phyloP scores from a whole-genome alignment of 2,797 vertebrate species.

The Macrochelys suwanniensis region DNA sequence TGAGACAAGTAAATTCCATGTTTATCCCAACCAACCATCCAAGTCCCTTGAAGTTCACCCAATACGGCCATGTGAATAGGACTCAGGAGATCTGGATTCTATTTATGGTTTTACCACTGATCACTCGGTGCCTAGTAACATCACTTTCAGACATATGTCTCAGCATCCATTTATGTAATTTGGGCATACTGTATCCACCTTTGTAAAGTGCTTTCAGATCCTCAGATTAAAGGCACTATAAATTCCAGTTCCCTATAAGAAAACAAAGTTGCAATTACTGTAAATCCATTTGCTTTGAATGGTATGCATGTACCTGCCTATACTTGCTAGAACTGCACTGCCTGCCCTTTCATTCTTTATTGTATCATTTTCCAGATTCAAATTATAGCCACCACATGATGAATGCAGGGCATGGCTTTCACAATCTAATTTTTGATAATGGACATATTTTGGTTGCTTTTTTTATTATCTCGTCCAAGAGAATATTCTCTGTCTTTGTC shows the following conservation, averaged over 20 bases:
- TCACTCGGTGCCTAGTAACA: neutral
- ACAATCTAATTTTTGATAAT: neutral
- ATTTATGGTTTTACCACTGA: neutral
- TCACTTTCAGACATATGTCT: neutral
- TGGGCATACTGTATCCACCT: neutral
- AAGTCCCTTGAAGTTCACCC: neutral
- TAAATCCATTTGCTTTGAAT: neutral
- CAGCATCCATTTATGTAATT: neutral
- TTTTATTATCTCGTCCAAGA: neutral
- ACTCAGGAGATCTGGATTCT: neutral
- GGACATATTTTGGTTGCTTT: neutral
- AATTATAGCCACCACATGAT: accelerated
- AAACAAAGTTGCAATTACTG: neutral
- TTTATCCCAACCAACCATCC: accelerated
- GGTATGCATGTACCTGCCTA: accelerated
- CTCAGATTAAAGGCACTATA: neutral
- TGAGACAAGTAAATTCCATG: neutral
- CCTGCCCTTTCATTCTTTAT: neutral
- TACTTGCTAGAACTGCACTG: no score
- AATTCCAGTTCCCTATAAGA: neutral
- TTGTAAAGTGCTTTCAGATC: neutral
- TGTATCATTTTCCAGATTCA: accelerated
- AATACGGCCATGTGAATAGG: constrained; percentile 36
- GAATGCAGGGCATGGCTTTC: neutral
- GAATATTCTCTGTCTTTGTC: neutral